phyloP scores from a whole-genome alignment of 23 tunicate species.

The Ciona savignyi region DNA sequence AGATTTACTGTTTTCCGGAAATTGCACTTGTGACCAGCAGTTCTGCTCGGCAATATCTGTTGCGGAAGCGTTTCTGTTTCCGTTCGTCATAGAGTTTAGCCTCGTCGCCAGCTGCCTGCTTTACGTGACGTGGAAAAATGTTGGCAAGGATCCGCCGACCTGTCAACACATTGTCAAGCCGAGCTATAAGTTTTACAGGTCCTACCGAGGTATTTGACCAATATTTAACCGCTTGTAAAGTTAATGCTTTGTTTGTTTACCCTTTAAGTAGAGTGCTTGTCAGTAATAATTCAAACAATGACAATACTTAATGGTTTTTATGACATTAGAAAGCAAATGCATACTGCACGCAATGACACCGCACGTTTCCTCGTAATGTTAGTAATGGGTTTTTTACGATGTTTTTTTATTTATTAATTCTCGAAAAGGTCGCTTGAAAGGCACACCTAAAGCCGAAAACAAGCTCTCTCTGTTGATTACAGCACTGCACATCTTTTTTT shows the following conservation, averaged over 20 bases:
- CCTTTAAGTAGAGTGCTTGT: too few relatives aligned
- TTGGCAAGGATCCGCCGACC: conserved; percentile 34
- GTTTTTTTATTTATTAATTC: too few relatives aligned
- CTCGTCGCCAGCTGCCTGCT: conserved; percentile 71
- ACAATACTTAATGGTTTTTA: too few relatives aligned
- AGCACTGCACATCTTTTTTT: too few relatives aligned
- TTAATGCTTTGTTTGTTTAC: background rate
- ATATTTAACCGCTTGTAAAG: background rate
- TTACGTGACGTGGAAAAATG: conserved; percentile 69
- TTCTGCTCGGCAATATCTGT: conserved; percentile 33
- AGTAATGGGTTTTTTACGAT: too few relatives aligned
- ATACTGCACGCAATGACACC: too few relatives aligned
- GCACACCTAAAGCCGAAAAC: too few relatives aligned
- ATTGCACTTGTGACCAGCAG: conserved; percentile 44
- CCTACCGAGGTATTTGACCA: conserved; percentile 45
- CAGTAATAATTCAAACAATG: too few relatives aligned
- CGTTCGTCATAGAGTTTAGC: conserved; percentile 81
- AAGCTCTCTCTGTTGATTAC: too few relatives aligned
- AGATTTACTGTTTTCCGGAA: conserved; percentile 36
- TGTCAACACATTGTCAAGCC: conserved; percentile 49
- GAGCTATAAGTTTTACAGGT: conserved; percentile 57
- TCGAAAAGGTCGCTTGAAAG: too few relatives aligned
- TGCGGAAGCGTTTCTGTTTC: conserved; percentile 67
- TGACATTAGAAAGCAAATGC: too few relatives aligned
- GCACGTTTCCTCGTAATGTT: too few relatives aligned